Base-by-base conservation (phyloP, 2,113 vertebrate genomes). In the Apeltes quadracus region DNA sequence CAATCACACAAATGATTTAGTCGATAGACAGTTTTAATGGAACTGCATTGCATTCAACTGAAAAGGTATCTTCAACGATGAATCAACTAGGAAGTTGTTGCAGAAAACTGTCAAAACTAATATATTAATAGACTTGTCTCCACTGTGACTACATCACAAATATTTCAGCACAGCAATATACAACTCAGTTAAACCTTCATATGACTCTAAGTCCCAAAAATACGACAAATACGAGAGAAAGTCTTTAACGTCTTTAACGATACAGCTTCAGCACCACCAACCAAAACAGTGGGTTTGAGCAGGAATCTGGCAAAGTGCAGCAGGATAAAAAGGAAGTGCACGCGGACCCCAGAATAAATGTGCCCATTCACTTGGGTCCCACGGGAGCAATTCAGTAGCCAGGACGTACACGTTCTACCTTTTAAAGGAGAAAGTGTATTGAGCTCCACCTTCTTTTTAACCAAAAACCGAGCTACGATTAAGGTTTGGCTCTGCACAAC, bases 291-390 rank as follows among this genome's bases (percentile, higher is more conserved):
- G 58, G 48, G 61, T 82, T 61, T 46, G 68, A 54, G 69, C 67
- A 82, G 70, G 79, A 87, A 85, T 84, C 78, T 85, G 77, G 78
- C 69, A 79, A 71, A 5, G 76, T 69, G 56, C 32, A 58, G 69
- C 76, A 87, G 88, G 90, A 90, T 82, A 74, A 84, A 79, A 87
- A 84, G 87, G 89, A 92, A 90, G 88, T 81, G 63, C 69, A 79
- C 64, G 74, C 71, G 56, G 69, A 82, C 78, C 50, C 75, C 81
- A 69, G 81, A 78, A 85, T 89, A 88, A 91, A 90, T 84, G 77
- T 83, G 78, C 71, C 84, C 62, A 86, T 90, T 92, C 79, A 87
- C 32, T 74, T 2, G 25, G 41, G 81, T 90, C 90, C 84, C 86
- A 64, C 43, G 20, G 80, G 84, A 81, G 59, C 75, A 69, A 83